Base-by-base conservation (phyloP, 2,113 vertebrate genomes). In the Clupea harengus region DNA sequence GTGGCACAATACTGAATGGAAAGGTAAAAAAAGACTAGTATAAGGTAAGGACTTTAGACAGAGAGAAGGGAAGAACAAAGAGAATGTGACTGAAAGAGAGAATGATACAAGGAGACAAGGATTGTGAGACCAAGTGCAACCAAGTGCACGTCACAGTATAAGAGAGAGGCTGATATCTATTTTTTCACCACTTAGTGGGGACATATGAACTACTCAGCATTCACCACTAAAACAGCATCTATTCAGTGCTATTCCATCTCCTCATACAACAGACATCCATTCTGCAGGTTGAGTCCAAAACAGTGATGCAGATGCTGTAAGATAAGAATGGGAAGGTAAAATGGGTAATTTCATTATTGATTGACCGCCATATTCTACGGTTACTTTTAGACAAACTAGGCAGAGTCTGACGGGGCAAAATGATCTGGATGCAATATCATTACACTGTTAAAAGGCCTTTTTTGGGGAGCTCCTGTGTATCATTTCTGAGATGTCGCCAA, bases 331-430 rank as follows among this genome's bases (percentile, higher is more conserved):
- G 93, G 91, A 93, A 90, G 91, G 91, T 88, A 92, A 91, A 91
- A 95, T 92, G 95, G 89, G 93, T 96, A 93, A 93, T 91, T 96
- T 89, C 25, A 93, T 89, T 96, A 96, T 96, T 96, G 95, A 96
- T 96, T 96, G 90, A 92, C 94, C 89, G 93, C 91, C 92, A 90
- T 92, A 95, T 92, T 94, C 91, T 95, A 93, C 93, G 95, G 93
- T 95, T 95, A 94, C 94, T 93, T 94, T 91, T 90, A 91, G 86
- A 90, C 91, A 91, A 78, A 82, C 87, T 89, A 86, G 90, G 89
- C 89, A 85, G 86, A 81, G 39, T 90, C 90, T 50, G 84, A 88
- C 87, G 83, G 64, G 15, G 64, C 25, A 32, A 88, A 91, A 90
- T 89, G 91, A 90, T 93, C 84, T 89, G 81, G 54, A 86, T 87